phyloP scores from a whole-genome alignment of 2,888 invertebrate genomes.

The Orthosia gracilis region DNA sequence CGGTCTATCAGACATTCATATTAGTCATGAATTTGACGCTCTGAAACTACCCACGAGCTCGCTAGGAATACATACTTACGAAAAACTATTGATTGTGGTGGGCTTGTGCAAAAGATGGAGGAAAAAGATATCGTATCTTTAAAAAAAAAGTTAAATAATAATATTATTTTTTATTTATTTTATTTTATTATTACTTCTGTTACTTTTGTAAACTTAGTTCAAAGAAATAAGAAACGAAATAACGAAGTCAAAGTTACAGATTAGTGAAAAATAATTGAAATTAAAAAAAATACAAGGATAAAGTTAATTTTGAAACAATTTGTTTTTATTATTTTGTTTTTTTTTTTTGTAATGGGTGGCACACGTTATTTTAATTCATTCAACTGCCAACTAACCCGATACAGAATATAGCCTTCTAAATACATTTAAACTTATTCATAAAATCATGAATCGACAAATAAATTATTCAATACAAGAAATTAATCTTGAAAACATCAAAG shows the following conservation, averaged over 20 bases:
- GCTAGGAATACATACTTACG: conserved; percentile 28
- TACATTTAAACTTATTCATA: conserved; percentile 14
- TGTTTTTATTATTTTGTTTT: neutral
- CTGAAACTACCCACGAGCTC: conserved; percentile 82
- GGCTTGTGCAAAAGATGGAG: neutral
- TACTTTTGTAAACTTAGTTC: neutral
- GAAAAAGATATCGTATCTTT: neutral
- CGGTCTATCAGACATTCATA: conserved; percentile 87
- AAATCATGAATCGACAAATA: neutral
- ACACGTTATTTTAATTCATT: conserved; percentile 17
- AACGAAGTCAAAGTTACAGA: neutral
- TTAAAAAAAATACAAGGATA: neutral
- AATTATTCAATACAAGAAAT: conserved; percentile 2
- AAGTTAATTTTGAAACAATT: neutral
- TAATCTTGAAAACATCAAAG: no score
- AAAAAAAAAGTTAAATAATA: neutral
- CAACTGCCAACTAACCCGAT: conserved; percentile 12
- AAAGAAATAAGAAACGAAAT: neutral
- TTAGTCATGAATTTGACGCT: conserved; percentile 88
- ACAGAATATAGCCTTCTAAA: no score
- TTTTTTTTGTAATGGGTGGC: neutral
- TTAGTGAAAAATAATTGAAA: neutral
- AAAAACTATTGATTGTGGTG: conserved; percentile 47
- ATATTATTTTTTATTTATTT: neutral
- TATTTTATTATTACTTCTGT: no score